phyloP scores from a whole-genome alignment of 2,888 invertebrate genomes.

The Parnassius orleans region DNA sequence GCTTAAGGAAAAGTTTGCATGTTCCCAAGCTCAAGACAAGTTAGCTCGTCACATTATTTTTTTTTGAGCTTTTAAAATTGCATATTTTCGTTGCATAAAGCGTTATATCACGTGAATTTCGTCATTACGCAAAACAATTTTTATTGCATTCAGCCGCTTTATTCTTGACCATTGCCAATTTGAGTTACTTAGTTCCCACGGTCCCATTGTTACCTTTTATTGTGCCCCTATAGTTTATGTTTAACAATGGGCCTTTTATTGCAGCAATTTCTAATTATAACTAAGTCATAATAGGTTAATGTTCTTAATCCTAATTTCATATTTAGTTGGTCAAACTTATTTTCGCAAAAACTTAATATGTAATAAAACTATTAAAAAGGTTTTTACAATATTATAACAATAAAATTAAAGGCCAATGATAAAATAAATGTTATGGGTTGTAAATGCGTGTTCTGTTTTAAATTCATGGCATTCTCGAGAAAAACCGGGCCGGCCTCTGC shows the following conservation, averaged over 20 bases:
- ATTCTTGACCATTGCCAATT: constrained; percentile 42
- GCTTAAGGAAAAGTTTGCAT: no score
- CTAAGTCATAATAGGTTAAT: constrained; percentile 27
- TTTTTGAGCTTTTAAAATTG: neutral
- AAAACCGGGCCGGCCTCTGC: no score
- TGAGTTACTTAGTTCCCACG: constrained; percentile 45
- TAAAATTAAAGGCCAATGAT: no score
- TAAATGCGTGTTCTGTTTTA: no score
- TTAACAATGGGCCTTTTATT: constrained; percentile 47
- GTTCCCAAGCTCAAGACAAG: no score
- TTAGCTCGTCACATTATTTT: no score
- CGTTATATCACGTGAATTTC: constrained; percentile 17
- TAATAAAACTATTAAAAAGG: no score
- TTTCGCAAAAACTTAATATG: no score
- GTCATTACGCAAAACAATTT: constrained; percentile 22
- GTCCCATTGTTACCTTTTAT: constrained; percentile 41
- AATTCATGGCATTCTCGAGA: no score
- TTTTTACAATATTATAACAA: no score
- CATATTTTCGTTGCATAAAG: constrained; percentile 16
- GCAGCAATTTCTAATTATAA: constrained; percentile 38
- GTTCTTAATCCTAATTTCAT: neutral
- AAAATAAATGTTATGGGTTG: no score
- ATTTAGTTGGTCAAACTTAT: no score
- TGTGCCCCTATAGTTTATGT: constrained; percentile 37
- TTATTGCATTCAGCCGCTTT: constrained; percentile 15